Evolutionary conservation across 2,888 invertebrate species (phyloP).

Genomic region (Eremobia ochroleuca): DNA sequence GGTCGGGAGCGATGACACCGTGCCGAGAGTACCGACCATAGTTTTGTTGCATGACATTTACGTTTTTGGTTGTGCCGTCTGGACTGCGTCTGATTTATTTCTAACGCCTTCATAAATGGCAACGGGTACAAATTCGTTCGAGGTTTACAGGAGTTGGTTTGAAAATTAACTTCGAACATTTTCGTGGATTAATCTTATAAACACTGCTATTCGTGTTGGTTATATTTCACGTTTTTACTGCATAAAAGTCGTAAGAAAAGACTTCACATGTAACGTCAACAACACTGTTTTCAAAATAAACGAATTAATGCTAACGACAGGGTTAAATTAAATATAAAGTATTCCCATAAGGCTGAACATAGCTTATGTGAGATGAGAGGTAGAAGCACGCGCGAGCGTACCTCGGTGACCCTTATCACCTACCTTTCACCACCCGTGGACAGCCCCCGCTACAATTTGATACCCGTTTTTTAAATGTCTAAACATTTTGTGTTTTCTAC

Average conservation of each 20-base stretch:
- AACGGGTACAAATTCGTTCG: slow-evolving; percentile 61
- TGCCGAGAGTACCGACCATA: slow-evolving; percentile 66
- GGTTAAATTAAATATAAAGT: slow-evolving; percentile 50
- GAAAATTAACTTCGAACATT: slow-evolving; percentile 39
- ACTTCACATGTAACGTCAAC: slow-evolving; percentile 15
- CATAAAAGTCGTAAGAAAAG: slow-evolving; percentile 24
- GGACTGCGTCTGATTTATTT: slow-evolving; percentile 83
- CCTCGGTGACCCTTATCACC: slow-evolving; percentile 79
- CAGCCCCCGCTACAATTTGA: slow-evolving; percentile 71
- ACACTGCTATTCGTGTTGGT: slow-evolving; percentile 23
- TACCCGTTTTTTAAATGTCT: slow-evolving; percentile 75
- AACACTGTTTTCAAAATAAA: slow-evolving; percentile 49
- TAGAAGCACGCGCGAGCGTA: slow-evolving; percentile 56
- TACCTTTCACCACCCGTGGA: slow-evolving; percentile 78
- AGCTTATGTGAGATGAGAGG: slow-evolving; percentile 75
- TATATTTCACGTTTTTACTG: slow-evolving; percentile 31
- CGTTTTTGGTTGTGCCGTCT: slow-evolving; percentile 84
- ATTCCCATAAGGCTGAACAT: slow-evolving; percentile 65
- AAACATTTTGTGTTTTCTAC: slow-evolving; percentile 70
- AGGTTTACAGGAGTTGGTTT: slow-evolving; percentile 42
- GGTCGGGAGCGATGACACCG: slow-evolving; percentile 80
- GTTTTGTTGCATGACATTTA: slow-evolving; percentile 88
- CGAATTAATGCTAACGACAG: slow-evolving; percentile 41
- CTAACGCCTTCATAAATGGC: slow-evolving; percentile 70
- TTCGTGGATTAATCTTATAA: slow-evolving; percentile 16